Base-by-base conservation (phyloP, 2,113 vertebrate genomes). In the Onychostruthus taczanowskii region DNA sequence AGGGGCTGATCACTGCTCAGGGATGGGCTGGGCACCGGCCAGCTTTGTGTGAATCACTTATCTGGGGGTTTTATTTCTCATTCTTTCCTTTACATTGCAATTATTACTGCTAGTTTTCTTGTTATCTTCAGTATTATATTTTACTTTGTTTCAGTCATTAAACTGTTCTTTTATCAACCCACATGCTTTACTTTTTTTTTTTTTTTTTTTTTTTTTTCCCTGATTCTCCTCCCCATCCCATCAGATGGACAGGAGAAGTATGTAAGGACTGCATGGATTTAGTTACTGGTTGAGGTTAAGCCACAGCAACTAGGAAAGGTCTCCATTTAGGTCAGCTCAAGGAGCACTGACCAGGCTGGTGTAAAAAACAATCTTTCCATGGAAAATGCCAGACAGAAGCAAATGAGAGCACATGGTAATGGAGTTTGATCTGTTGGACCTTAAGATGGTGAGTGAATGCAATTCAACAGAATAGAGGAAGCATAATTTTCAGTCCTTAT, bases 21-120 rank as follows among this genome's bases (percentile, higher is more conserved):
- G n/a, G 53, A 53, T 2, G 2, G 39, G 46, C 11, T 68, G 69
- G 44, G 59, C 35, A 50, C 16, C 0, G 0, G 4, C 39, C 61
- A 67, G 20, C 20, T 59, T 46, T 17, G 44, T 52, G 69, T 46
- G 28, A 33, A 46, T 75, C 39, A 18, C 16, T 53, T 61, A 16
- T 30, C 62, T 47, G 47, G n/a, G 47, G 9, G 24, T 22, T 47
- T 68, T 53, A 75, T 59, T 82, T 61, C 30, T 68, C 37, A 52
- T 7, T 64, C 22, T 44, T 23, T 75, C 28, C n/a, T 24, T 67
- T n/a, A 28, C 37, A 20, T 30, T 46, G 53, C 16, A 75, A 47
- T 53, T 41, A 47, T 30, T 68, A 31, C 15, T 67, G 20, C n/a
- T 47, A 35, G 8, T 52, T 6, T 39, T 47, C 10, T 46, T 59